A percentile compares a stretch with the other conserved stretches of the same genome.
Conservation (phyloP, 1,140 invertebrate genomes). For the Medauroidea extradentata region DNA sequence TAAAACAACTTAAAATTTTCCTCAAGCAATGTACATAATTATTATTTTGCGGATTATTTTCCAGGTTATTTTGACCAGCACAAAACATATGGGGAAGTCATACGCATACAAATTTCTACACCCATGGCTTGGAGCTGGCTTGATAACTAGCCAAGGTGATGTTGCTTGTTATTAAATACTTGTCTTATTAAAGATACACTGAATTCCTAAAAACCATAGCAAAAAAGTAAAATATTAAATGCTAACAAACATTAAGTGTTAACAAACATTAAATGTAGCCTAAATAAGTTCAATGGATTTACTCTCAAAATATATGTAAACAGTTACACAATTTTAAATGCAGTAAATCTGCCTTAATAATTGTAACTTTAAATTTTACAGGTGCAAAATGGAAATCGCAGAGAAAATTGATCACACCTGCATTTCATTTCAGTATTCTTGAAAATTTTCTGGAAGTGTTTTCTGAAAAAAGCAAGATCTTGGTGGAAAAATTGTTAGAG, state of each 20-base stretch:
- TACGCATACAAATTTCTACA: constrained; percentile 48
- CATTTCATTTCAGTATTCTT: constrained; percentile 76
- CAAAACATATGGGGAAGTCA: constrained; percentile 48
- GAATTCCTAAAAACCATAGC: too few species aligned
- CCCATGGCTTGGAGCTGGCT: constrained; percentile 40
- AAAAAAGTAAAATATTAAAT: too few species aligned
- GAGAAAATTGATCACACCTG: constrained; percentile 74
- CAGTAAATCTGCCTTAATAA: too few species aligned
- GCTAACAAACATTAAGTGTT: too few species aligned
- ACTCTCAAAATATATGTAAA: too few species aligned
- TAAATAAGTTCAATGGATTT: too few species aligned
- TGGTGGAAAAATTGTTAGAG: constrained; percentile 47
- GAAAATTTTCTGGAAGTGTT: constrained; percentile 72
- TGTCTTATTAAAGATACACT: too few species aligned
- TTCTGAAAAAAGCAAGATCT: constrained; percentile 61
- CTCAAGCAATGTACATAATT: too few species aligned
- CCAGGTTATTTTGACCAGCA: constrained; percentile 42
- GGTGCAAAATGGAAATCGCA: constrained; percentile 72
- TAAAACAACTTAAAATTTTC: too few species aligned
- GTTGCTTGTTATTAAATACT: constrained; percentile 43
- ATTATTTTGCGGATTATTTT: constrained; percentile 28
- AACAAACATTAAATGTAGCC: too few species aligned
- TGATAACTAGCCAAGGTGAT: constrained; percentile 46
- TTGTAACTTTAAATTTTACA: constrained; percentile 22
- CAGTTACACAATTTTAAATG: too few species aligned